Evolutionary conservation across 1,140 invertebrate species (phyloP), one percentile per base, ranked within the genome.

Genomic region (Pinna nobilis): DNA sequence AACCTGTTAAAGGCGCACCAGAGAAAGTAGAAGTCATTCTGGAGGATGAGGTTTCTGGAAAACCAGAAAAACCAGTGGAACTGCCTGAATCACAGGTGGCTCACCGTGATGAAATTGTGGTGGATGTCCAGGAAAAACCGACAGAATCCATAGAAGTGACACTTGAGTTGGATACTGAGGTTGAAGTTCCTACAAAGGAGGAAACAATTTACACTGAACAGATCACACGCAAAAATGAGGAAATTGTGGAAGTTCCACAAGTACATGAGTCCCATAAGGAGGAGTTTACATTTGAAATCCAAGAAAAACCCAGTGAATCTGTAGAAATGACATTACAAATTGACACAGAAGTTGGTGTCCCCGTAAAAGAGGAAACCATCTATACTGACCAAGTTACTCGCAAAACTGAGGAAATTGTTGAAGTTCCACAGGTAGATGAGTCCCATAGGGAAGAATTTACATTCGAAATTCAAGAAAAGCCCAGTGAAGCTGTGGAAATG

Each of bases 201-300:
- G 53, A 53, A 33, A 47, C 30, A 3, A 35, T 30, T 23, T 59
- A 39, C 25, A 28, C 49, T 13, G 60, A 71, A 53, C 37, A 61
- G 28, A 47, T 71, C 2, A 51, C 69, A 3, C 37, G 53, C 35
- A 39, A 50, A n/a, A 18, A 20, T 28, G 47, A 64, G 37, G 79
- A 81, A 72, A 44, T 61, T 33, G 51, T 79, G 23, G 63, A 73
- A 57, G 28, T 69, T 20, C 66, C 66, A 11, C 39, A 44, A 44
- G 9, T 44, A 9, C 66, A 77, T 13, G 60, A 41, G 9, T 67
- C 41, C 0, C 47, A 25, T n/a, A 77, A 83, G 39, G 80, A 83
- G 44, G 66, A 81, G 7, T 80, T 83, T 60, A 60, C 76, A 41
- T 64, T 82, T 59, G 68, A 79, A 50, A 59, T 28, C 15, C 51